phyloP scores from a whole-genome alignment of 1,140 invertebrate species.

The Heterodera carotae region DNA sequence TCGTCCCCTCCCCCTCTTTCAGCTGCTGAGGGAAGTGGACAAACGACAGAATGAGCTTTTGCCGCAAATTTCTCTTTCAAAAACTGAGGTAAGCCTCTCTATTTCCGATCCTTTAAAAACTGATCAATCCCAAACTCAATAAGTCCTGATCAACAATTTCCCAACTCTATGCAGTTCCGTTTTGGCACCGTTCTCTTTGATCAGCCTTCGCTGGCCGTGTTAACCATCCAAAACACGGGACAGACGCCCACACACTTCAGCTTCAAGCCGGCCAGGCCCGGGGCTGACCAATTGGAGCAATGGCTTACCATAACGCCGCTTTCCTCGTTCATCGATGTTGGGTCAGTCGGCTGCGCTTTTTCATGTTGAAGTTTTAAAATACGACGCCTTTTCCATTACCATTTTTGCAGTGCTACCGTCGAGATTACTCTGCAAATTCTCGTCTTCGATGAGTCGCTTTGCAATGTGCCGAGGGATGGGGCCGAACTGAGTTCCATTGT shows the following conservation, averaged over 20 bases:
- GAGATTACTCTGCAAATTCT: conserved; percentile 52
- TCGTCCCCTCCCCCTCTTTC: neutral
- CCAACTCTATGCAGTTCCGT: conserved; percentile 43
- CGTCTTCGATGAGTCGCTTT: conserved; percentile 32
- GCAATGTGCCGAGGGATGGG: conserved; percentile 22
- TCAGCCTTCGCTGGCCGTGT: conserved; percentile 43
- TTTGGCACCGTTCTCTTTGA: conserved; percentile 54
- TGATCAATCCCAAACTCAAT: neutral
- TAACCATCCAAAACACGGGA: conserved; percentile 57
- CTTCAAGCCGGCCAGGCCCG: conserved; percentile 44
- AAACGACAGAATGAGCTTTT: conserved; percentile 53
- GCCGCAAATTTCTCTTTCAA: conserved; percentile 48
- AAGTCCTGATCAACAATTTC: neutral
- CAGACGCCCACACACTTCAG: conserved; percentile 41
- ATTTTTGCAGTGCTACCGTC: conserved; percentile 31
- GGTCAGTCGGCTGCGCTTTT: neutral
- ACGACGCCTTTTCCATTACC: neutral
- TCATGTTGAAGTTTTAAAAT: no score
- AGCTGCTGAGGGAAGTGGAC: conserved; percentile 43
- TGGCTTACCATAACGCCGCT: conserved; percentile 56
- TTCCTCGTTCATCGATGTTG: conserved; percentile 47
- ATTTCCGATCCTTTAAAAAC: neutral
- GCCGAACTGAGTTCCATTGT: conserved; percentile 52
- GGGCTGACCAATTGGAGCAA: conserved; percentile 32
- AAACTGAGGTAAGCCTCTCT: conserved; percentile 45